Conservation (phyloP, 53 echinoderm and acorn worm species). For the Astropecten irregularis region DNA sequence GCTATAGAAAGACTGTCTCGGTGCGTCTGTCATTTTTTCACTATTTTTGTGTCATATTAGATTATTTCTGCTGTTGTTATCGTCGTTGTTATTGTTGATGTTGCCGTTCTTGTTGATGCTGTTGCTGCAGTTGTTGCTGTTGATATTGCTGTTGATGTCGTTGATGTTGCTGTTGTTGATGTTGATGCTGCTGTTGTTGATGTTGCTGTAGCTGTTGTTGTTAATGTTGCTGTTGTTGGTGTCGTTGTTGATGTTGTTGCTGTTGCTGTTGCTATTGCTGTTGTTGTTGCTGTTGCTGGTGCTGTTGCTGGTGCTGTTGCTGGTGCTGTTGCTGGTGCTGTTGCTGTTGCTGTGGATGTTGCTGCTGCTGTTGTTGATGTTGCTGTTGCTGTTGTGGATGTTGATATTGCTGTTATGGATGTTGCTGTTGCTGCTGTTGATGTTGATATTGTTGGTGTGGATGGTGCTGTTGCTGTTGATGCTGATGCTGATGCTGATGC, state of each 20-base stretch:
- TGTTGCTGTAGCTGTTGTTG: too few species aligned
- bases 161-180: too few species aligned
- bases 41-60: too few species aligned
- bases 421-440: background rate
- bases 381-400: background rate
- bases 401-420: background rate
- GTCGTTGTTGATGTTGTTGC: constrained; percentile 4
- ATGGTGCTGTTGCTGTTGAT: background rate
- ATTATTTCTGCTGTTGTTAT: too few species aligned
- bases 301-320: background rate
- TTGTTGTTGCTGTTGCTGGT: background rate
- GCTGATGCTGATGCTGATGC: background rate
- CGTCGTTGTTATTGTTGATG: too few species aligned
- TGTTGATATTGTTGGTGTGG: background rate
- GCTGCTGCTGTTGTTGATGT: background rate
- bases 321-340: background rate
- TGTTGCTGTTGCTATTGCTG: constrained; percentile 6
- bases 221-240: background rate
- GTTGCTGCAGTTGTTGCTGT: background rate
- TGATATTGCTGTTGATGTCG: background rate
- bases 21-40: too few species aligned
- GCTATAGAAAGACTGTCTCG: too few species aligned
- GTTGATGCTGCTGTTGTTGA: too few species aligned
- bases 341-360: background rate
- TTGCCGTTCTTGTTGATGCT: too few species aligned